These are phyloP conservation scores for Epistrophella euchroma DNA, from an alignment of 2,888 invertebrate species.

Conservation along the genomic window DNA sequence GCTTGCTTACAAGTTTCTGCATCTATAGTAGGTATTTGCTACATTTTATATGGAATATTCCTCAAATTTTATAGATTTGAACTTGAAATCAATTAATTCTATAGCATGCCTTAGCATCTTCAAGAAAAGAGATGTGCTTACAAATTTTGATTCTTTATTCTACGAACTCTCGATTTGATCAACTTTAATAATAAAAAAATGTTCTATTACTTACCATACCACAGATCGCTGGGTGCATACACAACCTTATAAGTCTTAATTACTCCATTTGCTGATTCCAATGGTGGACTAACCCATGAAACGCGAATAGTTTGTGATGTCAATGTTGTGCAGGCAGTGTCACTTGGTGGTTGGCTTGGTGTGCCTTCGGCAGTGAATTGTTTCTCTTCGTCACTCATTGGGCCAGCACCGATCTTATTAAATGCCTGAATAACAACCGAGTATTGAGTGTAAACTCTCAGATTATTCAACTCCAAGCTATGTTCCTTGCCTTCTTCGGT, in stretches of 20 bases:
- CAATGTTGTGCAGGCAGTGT: conserved; percentile 95
- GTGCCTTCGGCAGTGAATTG: conserved; percentile 98
- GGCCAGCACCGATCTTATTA: conserved; percentile 97
- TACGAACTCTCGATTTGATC: not conserved
- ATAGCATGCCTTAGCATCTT: not conserved
- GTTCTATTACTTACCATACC: conserved; percentile 91
- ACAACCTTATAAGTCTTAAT: conserved; percentile 98
- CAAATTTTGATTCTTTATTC: not conserved
- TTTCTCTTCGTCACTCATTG: conserved; percentile 93
- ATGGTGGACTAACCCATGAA: conserved; percentile 96
- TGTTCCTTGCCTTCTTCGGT: conserved; percentile 96
- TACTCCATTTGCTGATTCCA: conserved; percentile 95
- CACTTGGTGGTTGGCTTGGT: conserved; percentile 95
- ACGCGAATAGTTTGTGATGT: conserved; percentile 97
- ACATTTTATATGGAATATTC: not conserved
- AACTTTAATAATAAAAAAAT: not conserved
- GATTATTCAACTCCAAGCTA: conserved; percentile 91
- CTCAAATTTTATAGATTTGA: not conserved
- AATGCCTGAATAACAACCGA: conserved; percentile 98
- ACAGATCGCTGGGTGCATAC: conserved; percentile 94
- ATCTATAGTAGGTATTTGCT: not conserved
- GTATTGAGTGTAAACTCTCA: conserved; percentile 97
- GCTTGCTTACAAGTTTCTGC: not conserved
- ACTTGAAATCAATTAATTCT: not conserved
- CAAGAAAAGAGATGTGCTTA: not conserved